These are phyloP conservation scores for Corvus moneduloides DNA, from an alignment of 2,113 vertebrate species.

Conservation along the genomic window DNA sequence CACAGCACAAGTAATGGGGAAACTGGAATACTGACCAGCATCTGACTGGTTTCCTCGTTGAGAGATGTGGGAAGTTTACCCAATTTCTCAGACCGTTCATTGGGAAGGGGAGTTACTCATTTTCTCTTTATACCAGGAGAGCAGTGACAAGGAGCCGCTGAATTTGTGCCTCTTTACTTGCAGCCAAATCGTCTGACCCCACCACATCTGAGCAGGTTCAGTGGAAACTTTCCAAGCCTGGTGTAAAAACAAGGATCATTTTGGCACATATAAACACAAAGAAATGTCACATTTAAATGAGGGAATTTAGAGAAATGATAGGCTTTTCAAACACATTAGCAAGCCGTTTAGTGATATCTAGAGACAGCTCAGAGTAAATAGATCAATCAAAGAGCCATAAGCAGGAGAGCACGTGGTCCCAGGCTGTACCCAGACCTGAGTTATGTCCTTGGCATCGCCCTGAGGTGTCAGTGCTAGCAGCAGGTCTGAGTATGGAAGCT, in stretches of 20 bases:
- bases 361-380: neutral
- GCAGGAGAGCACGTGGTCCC: neutral
- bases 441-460: neutral
- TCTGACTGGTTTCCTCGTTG: neutral
- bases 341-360: neutral
- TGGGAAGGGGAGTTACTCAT: neutral
- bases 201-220: neutral
- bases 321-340: neutral
- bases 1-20: neutral
- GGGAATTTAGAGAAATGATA: neutral
- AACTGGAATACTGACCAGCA: neutral
- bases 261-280: neutral
- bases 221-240: neutral
- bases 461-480: neutral
- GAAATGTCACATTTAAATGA: neutral
- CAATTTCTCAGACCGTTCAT: neutral
- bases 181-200: neutral
- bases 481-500: neutral
- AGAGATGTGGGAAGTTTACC: neutral
- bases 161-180: neutral
- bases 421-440: neutral
- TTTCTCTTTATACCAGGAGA: neutral
- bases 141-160: neutral
- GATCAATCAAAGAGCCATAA: neutral
- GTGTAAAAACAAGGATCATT: neutral